Base-by-base conservation (phyloP, 2,888 invertebrate genomes). In the Malthinus seriepunctatus region DNA sequence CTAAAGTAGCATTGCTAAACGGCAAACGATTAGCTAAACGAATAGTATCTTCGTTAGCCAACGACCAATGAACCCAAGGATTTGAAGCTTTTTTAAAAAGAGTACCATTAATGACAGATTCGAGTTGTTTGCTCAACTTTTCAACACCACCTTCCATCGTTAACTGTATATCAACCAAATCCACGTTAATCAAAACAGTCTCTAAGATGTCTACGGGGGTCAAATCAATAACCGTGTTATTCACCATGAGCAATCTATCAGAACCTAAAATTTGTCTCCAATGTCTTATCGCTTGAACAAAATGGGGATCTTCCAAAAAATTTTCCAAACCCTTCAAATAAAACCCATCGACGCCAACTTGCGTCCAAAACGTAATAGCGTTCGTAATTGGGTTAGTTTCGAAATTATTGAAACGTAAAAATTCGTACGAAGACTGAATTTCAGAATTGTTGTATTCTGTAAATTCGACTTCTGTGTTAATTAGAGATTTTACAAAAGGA, bases 341-440 rank as follows among this genome's bases (percentile, higher is more conserved):
- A 76, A 97, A 93, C 0, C 96, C 97, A 77, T 95, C 92, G 2
- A 95, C 89, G 6, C 90, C 91, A 62, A 86, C 82, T n/a, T 83
- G 79, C 15, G 86, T 73, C 93, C 92, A 93, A 70, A 84, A 84
- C 15, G 80, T 75, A 10, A 92, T 75, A 0, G 87, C 86, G 32
- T 82, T 78, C 61, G 87, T 82, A 47, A 90, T 82, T 1, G 79
- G 64, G 64, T 82, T 80, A 8, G 50, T 50, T 9, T 54, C 33
- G 8, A 31, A 49, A 68, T 65, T 32, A 10, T 32, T 38, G 34
- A 14, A 64, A 53, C 49, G 60, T 23, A 51, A 56, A 45, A 68
- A 70, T 54, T 72, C 71, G 6, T 65, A 63, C 2, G 66, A 59
- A 1, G 67, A 62, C 14, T 68, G 62, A 6, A 60, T 39, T 15